Evolutionary conservation across 2,888 invertebrate species (phyloP), one percentile per base, ranked within the genome.

Genomic region (Cheilosia soror): DNA sequence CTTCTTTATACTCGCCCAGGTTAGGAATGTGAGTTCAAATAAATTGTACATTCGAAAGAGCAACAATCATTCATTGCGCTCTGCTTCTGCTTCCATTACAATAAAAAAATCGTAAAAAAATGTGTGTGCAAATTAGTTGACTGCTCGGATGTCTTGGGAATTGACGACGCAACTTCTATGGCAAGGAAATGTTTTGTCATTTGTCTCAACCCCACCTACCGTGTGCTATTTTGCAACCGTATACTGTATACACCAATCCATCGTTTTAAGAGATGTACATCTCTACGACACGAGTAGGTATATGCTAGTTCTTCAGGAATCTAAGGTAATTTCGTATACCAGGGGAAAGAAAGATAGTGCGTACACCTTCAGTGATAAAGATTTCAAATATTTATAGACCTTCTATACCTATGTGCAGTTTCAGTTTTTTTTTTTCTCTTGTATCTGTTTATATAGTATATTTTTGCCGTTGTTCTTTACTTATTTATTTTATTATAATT

Each of bases 401-500:
- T 76, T 85, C 63, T 75, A 40, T 62, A 37, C n/a, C n/a, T 27
- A 57, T 65, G 71, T 44, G 69, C 40, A 20, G 37, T 27, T 65
- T 58, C 20, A 33, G 63, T 72, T 29, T 47, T 58, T 25, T 25
- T 58, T 51, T 20, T 20, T 20, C 2, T 60, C 44, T 76, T 66
- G 68, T 66, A 42, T 83, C 42, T 65, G 58, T 71, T 65, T 71
- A 62, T 72, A 33, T 40, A 27, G 44, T 44, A 44, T 47, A 65
- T 75, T 47, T 65, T 44, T 71, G 60, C 25, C 55, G 69, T 71
- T 80, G 71, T 85, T 71, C 65, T 72, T 80, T 80, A 80, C 84
- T 85, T 85, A 85, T 85, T 85, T 85, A 76, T 80, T 85, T 85
- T 80, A 80, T 75, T 80, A 80, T 85, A 80, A 85, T 85, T 80